Percentiles rank a stretch among this genome's conserved stretches.
phyloP scores from a whole-genome alignment of 2,797 vertebrate genomes.

The Phrynocephalus guinanensis region DNA sequence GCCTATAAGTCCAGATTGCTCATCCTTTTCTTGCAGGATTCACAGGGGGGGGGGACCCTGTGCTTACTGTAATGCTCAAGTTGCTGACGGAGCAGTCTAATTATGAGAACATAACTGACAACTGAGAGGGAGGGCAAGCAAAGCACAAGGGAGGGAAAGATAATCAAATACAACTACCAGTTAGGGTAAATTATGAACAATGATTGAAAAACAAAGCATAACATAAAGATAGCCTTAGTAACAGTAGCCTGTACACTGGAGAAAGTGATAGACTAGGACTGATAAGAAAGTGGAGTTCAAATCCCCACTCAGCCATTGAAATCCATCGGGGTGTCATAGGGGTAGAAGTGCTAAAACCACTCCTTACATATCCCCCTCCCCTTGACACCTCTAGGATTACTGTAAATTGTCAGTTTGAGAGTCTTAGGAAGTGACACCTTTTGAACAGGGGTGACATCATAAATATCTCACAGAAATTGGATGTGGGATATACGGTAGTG shows the following conservation, averaged over 20 bases:
- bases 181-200: slow-evolving; percentile 18
- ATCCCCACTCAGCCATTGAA: too few relatives aligned
- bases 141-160: neutral
- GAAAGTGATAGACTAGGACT: too few relatives aligned
- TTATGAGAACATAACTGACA: neutral
- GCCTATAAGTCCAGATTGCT: neutral
- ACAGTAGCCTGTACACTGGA: too few relatives aligned
- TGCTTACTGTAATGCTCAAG: slow-evolving; percentile 20
- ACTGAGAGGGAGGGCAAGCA: neutral
- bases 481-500: neutral
- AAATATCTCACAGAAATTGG: slow-evolving; percentile 12
- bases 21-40: neutral
- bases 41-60: neutral
- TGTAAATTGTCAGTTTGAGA: too few relatives aligned
- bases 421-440: neutral
- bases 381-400: too few relatives aligned
- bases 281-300: too few relatives aligned
- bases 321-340: too few relatives aligned
- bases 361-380: too few relatives aligned
- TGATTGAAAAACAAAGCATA: neutral
- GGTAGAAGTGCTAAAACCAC: too few relatives aligned
- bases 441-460: neutral
- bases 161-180: slow-evolving; percentile 14
- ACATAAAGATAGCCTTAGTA: neutral
- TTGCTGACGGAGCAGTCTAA: neutral